phyloP scores from a whole-genome alignment of 2,797 vertebrate genomes.

The Paguma larvata region DNA sequence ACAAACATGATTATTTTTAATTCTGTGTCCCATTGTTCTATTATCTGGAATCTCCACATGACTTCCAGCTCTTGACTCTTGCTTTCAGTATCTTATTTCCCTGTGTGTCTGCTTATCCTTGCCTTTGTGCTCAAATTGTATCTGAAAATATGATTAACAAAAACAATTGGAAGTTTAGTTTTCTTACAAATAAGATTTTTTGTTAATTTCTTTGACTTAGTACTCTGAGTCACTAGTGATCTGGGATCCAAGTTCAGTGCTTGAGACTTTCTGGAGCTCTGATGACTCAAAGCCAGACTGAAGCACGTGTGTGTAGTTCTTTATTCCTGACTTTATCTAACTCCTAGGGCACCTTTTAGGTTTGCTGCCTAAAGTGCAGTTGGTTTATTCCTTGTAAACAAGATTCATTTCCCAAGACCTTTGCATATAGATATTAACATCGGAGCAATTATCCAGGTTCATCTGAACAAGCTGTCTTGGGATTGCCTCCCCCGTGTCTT shows the following conservation, averaged over 20 bases:
- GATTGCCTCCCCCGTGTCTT: slow-evolving; percentile 23
- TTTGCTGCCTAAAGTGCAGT: not conserved
- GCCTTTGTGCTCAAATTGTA: not conserved
- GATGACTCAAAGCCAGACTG: not conserved
- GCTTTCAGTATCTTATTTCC: not conserved
- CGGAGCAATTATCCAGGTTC: slow-evolving; percentile 52
- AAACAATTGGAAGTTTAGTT: not conserved
- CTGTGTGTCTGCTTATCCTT: not conserved
- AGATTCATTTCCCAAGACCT: slow-evolving; percentile 45
- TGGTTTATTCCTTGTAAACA: slow-evolving; percentile 36
- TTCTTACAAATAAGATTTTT: not conserved
- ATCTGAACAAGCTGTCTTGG: slow-evolving; percentile 2
- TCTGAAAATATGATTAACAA: not conserved
- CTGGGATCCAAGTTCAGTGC: not conserved
- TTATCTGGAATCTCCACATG: not conserved
- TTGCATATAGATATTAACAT: not conserved
- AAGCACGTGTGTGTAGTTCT: not conserved
- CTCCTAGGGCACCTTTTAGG: not conserved
- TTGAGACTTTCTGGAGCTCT: not conserved
- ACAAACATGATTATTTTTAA: not conserved
- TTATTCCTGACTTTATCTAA: not conserved
- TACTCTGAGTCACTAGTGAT: not conserved
- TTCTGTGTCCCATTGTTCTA: not conserved
- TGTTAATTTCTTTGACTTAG: not conserved
- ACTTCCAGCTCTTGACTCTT: not conserved